Conservation (phyloP, 2,797 vertebrate species). For the Morelia viridis region DNA sequence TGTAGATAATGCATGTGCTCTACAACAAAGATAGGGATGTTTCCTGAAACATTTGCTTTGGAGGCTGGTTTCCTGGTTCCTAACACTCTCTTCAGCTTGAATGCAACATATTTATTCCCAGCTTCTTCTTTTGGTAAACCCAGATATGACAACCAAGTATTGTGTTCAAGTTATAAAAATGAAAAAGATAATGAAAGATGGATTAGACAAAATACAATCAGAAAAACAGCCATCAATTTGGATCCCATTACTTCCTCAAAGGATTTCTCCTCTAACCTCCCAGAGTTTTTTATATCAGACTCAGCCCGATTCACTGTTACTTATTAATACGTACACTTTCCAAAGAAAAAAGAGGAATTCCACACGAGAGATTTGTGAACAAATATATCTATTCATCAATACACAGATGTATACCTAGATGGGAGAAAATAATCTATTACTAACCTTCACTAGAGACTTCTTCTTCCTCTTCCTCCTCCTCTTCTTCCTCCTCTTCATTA, state of each 20-base stretch:
- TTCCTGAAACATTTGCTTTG: not conserved
- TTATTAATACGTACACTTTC: not conserved
- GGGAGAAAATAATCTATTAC: constrained; percentile 35
- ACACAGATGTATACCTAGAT: not conserved
- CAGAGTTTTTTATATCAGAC: not conserved
- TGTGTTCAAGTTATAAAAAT: not conserved
- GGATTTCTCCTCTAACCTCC: not conserved
- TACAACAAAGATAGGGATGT: not conserved
- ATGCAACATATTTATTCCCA: not conserved
- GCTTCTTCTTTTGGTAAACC: not conserved
- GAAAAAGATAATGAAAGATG: not conserved
- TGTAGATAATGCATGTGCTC: not conserved
- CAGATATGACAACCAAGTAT: not conserved
- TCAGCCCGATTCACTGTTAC: not conserved
- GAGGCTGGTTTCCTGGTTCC: not conserved
- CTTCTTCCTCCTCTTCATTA: constrained; percentile 70
- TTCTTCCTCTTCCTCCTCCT: constrained; percentile 75
- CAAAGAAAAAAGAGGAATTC: not conserved
- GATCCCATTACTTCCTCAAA: not conserved
- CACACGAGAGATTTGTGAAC: not conserved
- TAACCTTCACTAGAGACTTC: constrained; percentile 88
- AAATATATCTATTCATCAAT: not conserved
- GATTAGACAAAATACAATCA: constrained; percentile 5
- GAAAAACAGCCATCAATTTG: not conserved
- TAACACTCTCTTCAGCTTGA: not conserved